A percentile compares a stretch with the other conserved stretches of the same genome.
Conservation (phyloP, 1,140 invertebrate species). For the Diuraphis noxia region DNA sequence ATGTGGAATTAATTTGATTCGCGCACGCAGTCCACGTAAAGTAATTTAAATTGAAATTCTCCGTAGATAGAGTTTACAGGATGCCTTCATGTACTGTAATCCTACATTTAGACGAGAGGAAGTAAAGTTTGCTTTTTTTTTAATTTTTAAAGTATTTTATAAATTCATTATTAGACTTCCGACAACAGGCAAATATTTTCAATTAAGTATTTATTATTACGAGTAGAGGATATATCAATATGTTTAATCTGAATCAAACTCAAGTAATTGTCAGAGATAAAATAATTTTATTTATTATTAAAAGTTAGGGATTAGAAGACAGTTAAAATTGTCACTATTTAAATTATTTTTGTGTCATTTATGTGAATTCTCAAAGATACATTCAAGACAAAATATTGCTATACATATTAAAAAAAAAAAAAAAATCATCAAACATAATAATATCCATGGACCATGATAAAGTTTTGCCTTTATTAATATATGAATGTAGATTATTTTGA, state of each 20-base stretch:
- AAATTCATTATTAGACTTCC: neutral
- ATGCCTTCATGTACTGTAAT: neutral
- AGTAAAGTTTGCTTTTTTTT: constrained; percentile 38
- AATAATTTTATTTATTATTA: neutral
- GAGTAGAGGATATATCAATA: neutral
- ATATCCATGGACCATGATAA: too few relatives aligned
- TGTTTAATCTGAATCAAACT: neutral
- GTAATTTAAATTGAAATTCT: constrained; percentile 46
- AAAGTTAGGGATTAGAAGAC: neutral
- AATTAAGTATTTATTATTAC: constrained; percentile 19
- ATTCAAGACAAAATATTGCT: neutral
- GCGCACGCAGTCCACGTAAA: constrained; percentile 33
- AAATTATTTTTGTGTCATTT: neutral
- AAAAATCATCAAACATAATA: neutral
- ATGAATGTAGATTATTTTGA: too few relatives aligned
- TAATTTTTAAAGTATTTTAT: neutral
- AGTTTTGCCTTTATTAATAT: neutral
- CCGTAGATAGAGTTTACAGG: constrained; percentile 23
- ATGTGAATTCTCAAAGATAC: neutral
- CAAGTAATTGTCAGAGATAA: neutral
- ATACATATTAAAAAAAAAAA: neutral
- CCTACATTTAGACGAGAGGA: neutral
- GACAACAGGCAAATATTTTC: neutral
- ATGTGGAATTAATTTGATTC: constrained; percentile 29
- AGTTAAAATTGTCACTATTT: neutral